A percentile compares a stretch with the other conserved stretches of the same genome.
These are phyloP conservation scores for Microctonus brassicae DNA, from an alignment of 2,888 invertebrate genomes.

Conservation along the genomic window DNA sequence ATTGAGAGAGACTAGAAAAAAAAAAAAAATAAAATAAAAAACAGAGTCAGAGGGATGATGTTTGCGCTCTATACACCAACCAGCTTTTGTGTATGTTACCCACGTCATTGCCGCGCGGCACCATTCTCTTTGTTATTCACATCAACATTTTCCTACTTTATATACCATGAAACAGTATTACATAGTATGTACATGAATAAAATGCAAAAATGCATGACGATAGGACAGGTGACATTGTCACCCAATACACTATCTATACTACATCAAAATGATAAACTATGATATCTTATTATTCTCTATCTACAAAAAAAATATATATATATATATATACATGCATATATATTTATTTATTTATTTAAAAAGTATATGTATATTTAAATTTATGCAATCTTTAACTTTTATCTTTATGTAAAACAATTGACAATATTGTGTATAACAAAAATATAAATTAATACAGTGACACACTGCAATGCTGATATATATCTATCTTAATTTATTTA, in stretches of 20 bases:
- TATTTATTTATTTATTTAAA: neutral
- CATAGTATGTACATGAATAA: neutral
- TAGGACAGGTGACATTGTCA: conserved; percentile 28
- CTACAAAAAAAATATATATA: neutral
- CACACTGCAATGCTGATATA: neutral
- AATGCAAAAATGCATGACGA: neutral
- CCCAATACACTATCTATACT: conserved; percentile 16
- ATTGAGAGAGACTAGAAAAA: too few species aligned
- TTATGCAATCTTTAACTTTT: conserved; percentile 18
- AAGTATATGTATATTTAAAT: conserved; percentile 1
- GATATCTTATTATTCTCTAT: conserved; percentile 16
- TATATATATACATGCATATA: too few species aligned
- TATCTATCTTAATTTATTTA: neutral
- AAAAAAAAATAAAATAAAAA: neutral
- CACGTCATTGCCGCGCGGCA: neutral
- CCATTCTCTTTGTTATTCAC: conserved; percentile 20
- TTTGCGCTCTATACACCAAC: neutral
- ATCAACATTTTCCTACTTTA: neutral
- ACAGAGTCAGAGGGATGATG: neutral
- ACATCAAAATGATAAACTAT: conserved; percentile 22
- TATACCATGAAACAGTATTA: neutral
- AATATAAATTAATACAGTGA: neutral
- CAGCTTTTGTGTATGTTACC: conserved; percentile 3
- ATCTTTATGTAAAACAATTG: conserved; percentile 22
- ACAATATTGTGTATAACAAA: neutral